A percentile compares a stretch with the other conserved stretches of the same genome.
phyloP scores from a whole-genome alignment of 2,113 vertebrate genomes.

The Apaloderma vittatum region DNA sequence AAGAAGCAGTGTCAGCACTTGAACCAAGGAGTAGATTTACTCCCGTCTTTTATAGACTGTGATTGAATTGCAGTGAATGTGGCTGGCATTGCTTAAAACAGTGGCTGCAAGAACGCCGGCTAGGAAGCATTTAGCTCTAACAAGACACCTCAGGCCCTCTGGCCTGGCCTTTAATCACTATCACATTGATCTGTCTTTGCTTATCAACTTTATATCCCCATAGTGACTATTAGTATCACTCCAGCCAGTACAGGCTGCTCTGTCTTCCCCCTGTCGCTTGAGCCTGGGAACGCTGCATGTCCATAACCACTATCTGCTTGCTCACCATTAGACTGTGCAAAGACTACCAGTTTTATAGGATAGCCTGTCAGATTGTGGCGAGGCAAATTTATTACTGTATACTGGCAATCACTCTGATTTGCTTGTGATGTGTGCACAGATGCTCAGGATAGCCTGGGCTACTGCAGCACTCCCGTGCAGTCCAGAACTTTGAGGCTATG shows the following conservation, averaged over 20 bases:
- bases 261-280: not conserved
- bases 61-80: constrained; percentile 34
- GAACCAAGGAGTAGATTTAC: not conserved
- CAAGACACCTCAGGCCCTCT: not conserved
- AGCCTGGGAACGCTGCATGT: not conserved
- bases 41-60: not conserved
- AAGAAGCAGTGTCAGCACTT: not conserved
- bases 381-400: not conserved
- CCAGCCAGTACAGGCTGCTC: not conserved
- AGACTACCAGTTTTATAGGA: not conserved
- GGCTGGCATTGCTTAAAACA: not conserved
- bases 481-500: not conserved
- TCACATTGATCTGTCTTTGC: not conserved
- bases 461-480: not conserved
- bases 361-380: not conserved
- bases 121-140: constrained; percentile 9
- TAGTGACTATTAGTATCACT: not conserved
- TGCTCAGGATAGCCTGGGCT: not conserved
- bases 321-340: constrained; percentile 3
- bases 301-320: not conserved
- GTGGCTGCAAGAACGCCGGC: not conserved
- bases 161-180: constrained; percentile 6
- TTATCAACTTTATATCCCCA: not conserved
- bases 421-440: not conserved
- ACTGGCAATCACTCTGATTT: not conserved